phyloP scores from a whole-genome alignment of 2,113 vertebrate genomes.

The Rissa tridactyla region DNA sequence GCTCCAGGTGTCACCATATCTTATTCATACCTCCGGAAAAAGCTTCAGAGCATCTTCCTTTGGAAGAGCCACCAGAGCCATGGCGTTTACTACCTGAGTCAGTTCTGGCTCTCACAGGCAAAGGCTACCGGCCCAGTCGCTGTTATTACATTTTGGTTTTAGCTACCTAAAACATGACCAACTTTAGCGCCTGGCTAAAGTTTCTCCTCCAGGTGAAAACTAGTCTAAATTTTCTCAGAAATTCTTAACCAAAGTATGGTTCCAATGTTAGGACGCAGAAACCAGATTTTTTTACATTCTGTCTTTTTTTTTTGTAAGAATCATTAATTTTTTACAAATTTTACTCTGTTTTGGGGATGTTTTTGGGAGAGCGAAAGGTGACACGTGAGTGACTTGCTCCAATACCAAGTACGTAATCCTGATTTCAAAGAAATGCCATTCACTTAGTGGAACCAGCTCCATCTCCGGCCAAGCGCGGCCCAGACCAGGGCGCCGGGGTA shows the following conservation, averaged over 20 bases:
- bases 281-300: background rate
- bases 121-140: background rate
- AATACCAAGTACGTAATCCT: background rate
- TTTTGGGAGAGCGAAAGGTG: background rate
- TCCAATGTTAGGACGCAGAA: background rate
- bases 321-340: background rate
- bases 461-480: background rate
- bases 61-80: background rate
- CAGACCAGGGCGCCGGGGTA: fast-evolving
- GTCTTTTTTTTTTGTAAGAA: background rate
- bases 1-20: background rate
- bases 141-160: background rate
- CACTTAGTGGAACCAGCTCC: background rate
- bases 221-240: background rate
- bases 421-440: background rate
- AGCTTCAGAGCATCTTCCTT: background rate
- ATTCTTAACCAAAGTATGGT: background rate
- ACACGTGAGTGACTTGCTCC: background rate
- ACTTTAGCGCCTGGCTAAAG: background rate
- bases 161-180: background rate
- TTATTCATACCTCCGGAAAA: background rate
- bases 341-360: background rate
- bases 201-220: background rate
- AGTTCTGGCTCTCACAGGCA: background rate
- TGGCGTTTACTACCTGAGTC: background rate